These are phyloP conservation scores for Noctua janthina DNA, from an alignment of 2,888 invertebrate species.

Conservation along the genomic window DNA sequence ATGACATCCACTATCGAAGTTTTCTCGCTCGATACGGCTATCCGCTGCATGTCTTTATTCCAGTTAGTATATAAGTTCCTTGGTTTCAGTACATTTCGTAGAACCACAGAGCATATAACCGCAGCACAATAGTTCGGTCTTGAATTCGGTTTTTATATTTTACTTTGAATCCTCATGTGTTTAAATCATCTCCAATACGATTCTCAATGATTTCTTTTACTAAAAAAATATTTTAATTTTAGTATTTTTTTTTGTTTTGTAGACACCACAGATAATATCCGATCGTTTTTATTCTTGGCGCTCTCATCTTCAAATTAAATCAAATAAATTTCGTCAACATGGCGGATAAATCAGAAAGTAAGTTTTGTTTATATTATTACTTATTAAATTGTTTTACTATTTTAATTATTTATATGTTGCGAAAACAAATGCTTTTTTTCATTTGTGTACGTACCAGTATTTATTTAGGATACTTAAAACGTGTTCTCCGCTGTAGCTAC, in stretches of 20 bases:
- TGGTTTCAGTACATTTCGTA: not conserved
- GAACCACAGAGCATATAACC: not conserved
- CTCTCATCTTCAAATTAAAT: slow-evolving; percentile 82
- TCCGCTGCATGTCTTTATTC: too few species aligned
- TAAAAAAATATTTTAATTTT: not conserved
- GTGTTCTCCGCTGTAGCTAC: slow-evolving; percentile 52
- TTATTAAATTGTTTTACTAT: slow-evolving; percentile 60
- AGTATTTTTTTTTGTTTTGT: not conserved
- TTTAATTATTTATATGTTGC: slow-evolving; percentile 17
- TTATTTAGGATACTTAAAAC: slow-evolving; percentile 44
- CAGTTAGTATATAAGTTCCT: too few species aligned
- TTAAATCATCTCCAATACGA: not conserved
- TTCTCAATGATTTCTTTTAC: not conserved
- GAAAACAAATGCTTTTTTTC: slow-evolving; percentile 45
- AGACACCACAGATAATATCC: slow-evolving; percentile 61
- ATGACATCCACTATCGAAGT: too few species aligned
- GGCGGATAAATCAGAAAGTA: slow-evolving; percentile 95
- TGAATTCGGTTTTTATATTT: not conserved
- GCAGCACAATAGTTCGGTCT: not conserved
- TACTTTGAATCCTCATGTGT: not conserved
- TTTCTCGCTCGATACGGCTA: too few species aligned
- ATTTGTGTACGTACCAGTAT: slow-evolving; percentile 59
- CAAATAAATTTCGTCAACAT: slow-evolving; percentile 91
- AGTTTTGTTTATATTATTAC: slow-evolving; percentile 88
- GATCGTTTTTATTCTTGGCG: slow-evolving; percentile 81